Conservation (phyloP, 2,888 invertebrate genomes). For the Parnassius glacialis region DNA sequence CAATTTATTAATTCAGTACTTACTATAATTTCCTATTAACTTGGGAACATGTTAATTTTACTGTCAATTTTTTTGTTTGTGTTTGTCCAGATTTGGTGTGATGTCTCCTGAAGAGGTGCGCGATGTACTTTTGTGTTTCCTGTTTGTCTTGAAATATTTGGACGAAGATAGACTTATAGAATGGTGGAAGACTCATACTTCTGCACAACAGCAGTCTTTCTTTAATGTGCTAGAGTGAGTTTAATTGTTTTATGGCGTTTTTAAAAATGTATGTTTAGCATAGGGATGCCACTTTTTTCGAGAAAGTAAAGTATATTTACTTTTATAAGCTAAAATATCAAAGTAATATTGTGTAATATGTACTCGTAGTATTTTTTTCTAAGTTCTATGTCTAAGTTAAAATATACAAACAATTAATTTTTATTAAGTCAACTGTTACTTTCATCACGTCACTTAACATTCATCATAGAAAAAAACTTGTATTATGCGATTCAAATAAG, state of each 20-base stretch:
- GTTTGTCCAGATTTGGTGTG: slow-evolving; percentile 69
- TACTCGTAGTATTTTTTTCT: not conserved
- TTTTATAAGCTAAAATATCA: too few relatives aligned
- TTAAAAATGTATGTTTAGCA: too few relatives aligned
- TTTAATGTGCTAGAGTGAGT: slow-evolving; percentile 91
- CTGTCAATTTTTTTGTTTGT: slow-evolving; percentile 14
- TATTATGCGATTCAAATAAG: too few relatives aligned
- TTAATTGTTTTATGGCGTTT: not conserved
- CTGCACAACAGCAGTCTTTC: slow-evolving; percentile 90
- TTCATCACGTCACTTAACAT: too few relatives aligned
- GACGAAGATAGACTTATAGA: slow-evolving; percentile 93
- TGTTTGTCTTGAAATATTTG: slow-evolving; percentile 94
- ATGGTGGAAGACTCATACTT: slow-evolving; percentile 94
- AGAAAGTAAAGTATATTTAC: too few relatives aligned
- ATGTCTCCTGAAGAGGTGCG: slow-evolving; percentile 88
- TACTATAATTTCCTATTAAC: slow-evolving; percentile 5
- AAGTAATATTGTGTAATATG: too few relatives aligned
- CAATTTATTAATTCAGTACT: slow-evolving; percentile 6
- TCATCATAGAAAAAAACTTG: too few relatives aligned
- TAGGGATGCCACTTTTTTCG: too few relatives aligned
- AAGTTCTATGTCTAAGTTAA: not conserved
- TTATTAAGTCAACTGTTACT: too few relatives aligned
- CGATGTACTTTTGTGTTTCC: slow-evolving; percentile 92
- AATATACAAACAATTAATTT: too few relatives aligned
- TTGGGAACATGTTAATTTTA: not conserved